Evolutionary conservation across 2,888 invertebrate genomes (phyloP).

Genomic region (Tholera decimalis): DNA sequence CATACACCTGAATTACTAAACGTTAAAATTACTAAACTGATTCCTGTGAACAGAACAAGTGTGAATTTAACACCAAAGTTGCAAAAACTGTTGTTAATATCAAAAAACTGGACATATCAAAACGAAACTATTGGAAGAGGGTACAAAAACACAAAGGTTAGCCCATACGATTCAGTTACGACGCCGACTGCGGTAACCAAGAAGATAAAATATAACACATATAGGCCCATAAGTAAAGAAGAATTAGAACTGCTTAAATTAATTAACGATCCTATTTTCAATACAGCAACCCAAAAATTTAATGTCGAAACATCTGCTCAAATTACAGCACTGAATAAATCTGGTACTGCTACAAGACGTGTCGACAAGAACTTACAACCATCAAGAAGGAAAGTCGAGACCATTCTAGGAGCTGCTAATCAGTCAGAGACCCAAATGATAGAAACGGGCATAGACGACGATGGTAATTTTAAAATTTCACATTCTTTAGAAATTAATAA

Average conservation of each 20-base stretch:
- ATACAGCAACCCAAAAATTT: conserved; percentile 20
- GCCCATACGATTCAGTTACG: not conserved
- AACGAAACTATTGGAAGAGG: not conserved
- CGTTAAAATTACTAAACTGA: conserved; percentile 29
- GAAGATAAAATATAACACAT: conserved; percentile 77
- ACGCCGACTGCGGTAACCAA: conserved; percentile 35
- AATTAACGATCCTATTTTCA: conserved; percentile 17
- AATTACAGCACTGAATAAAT: conserved; percentile 13
- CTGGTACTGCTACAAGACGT: conserved; percentile 33
- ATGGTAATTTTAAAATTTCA: conserved; percentile 6
- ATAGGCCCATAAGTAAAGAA: conserved; percentile 72
- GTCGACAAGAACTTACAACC: conserved; percentile 14
- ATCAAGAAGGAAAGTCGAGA: too few species aligned
- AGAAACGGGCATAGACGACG: not conserved
- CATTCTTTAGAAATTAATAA: conserved; percentile 22
- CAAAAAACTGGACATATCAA: not conserved
- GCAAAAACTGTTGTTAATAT: conserved; percentile 10
- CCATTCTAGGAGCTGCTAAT: conserved; percentile 36
- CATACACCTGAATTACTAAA: conserved; percentile 9
- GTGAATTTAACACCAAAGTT: not conserved
- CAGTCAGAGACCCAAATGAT: conserved; percentile 13
- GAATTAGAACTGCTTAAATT: conserved; percentile 63
- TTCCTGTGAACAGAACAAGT: conserved; percentile 19
- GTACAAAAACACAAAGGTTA: too few species aligned
- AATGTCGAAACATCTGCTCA: not conserved